phyloP scores from a whole-genome alignment of 2,888 invertebrate species.

The Sclerodermus sp. region DNA sequence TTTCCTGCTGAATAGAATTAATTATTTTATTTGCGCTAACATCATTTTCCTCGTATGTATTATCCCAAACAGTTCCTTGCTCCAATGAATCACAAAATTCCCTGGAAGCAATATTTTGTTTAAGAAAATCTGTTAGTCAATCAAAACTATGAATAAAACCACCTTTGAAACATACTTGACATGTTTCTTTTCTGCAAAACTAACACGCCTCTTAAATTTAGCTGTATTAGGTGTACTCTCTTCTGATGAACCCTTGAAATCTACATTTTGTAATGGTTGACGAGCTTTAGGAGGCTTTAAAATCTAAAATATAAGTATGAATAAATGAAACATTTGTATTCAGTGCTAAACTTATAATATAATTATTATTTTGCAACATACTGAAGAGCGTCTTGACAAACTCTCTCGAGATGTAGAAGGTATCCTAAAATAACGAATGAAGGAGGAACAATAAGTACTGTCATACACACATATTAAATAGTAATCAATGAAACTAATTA shows the following conservation, averaged over 20 bases:
- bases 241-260: conserved; percentile 26
- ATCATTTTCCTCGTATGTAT: conserved; percentile 49
- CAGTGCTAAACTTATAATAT: neutral
- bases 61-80: conserved; percentile 47
- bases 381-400: conserved; percentile 40
- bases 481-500: no score
- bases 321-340: neutral
- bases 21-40: conserved; percentile 26
- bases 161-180: conserved; percentile 36
- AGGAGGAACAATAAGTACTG: no score
- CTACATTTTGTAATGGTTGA: conserved; percentile 36
- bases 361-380: conserved; percentile 25
- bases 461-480: no score
- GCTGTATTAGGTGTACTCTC: conserved; percentile 33
- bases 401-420: conserved; percentile 19
- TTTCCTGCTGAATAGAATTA: neutral
- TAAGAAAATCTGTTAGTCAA: conserved; percentile 1
- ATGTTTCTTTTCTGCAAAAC: conserved; percentile 50
- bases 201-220: conserved; percentile 45
- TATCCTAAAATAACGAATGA: conserved; percentile 23
- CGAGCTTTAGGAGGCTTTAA: conserved; percentile 42
- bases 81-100: conserved; percentile 48
- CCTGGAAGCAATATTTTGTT: conserved; percentile 25
- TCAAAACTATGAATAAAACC: neutral
- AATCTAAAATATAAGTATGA: conserved; percentile 31